phyloP scores from a whole-genome alignment of 2,113 vertebrate species.

The Gracilinanus agilis region DNA sequence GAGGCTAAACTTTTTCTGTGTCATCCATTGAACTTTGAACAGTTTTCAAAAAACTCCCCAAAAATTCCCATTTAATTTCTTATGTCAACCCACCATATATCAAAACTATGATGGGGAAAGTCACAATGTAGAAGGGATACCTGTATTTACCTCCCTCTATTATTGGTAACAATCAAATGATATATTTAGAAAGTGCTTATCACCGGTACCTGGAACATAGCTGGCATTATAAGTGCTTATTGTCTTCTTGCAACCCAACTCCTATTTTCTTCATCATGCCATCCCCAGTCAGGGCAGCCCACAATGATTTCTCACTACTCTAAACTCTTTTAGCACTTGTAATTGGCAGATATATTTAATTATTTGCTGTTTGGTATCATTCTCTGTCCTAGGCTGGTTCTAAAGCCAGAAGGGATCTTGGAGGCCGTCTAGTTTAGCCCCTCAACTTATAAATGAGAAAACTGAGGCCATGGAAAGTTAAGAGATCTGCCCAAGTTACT shows the following conservation, averaged over 20 bases:
- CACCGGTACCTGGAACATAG: not conserved
- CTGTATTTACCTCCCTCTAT: not conserved
- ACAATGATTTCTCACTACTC: not conserved
- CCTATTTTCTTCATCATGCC: not conserved
- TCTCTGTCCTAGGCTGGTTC: not conserved
- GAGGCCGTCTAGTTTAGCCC: not conserved
- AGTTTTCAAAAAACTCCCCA: no score
- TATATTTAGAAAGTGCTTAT: not conserved
- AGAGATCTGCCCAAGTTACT: not conserved
- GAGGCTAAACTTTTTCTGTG: no score
- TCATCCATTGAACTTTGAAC: no score
- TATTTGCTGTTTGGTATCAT: not conserved
- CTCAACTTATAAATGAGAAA: not conserved
- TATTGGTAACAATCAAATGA: not conserved
- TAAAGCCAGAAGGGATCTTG: not conserved
- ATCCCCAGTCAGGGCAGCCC: not conserved
- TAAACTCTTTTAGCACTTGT: not conserved
- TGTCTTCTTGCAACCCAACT: not conserved
- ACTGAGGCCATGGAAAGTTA: not conserved
- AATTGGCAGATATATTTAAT: no score
- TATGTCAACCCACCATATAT: no score
- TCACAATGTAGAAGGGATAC: no score
- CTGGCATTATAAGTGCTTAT: not conserved
- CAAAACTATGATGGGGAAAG: no score
- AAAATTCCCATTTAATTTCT: no score